These are phyloP conservation scores for Mesorhabditis sp. DNA, from an alignment of 2,888 invertebrate species.

Conservation along the genomic window DNA sequence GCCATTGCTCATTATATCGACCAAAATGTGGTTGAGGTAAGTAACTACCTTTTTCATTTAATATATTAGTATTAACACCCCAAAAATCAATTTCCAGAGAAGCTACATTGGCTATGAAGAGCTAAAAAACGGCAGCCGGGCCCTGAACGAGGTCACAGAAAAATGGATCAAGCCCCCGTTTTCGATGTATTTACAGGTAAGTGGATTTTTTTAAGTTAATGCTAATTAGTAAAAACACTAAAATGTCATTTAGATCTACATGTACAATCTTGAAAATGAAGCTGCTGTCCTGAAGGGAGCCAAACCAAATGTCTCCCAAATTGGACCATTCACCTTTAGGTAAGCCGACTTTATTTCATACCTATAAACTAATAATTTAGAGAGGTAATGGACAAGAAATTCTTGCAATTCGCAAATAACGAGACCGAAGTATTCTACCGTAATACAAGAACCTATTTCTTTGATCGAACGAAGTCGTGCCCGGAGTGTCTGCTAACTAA, in stretches of 20 bases:
- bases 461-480: conserved; percentile 41
- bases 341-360: conserved; percentile 18
- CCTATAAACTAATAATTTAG: conserved; percentile 26
- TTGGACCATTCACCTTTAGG: conserved; percentile 40
- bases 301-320: conserved; percentile 30
- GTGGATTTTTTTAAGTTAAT: not conserved
- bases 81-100: conserved; percentile 28
- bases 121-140: conserved; percentile 39
- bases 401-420: conserved; percentile 31
- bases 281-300: conserved; percentile 24
- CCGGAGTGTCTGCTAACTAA: conserved; percentile 32
- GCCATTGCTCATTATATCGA: not conserved
- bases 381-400: conserved; percentile 42
- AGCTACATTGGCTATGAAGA: conserved; percentile 42
- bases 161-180: conserved; percentile 49
- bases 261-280: conserved; percentile 10
- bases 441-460: conserved; percentile 43
- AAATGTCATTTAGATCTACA: too few species aligned
- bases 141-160: conserved; percentile 41
- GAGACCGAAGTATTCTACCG: conserved; percentile 46
- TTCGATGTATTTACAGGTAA: conserved; percentile 37
- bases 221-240: too few species aligned
- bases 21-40: not conserved
- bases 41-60: not conserved
- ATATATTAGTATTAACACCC: not conserved